Base-by-base conservation (phyloP, 1,140 invertebrate species). In the Eubasilissa regina region DNA sequence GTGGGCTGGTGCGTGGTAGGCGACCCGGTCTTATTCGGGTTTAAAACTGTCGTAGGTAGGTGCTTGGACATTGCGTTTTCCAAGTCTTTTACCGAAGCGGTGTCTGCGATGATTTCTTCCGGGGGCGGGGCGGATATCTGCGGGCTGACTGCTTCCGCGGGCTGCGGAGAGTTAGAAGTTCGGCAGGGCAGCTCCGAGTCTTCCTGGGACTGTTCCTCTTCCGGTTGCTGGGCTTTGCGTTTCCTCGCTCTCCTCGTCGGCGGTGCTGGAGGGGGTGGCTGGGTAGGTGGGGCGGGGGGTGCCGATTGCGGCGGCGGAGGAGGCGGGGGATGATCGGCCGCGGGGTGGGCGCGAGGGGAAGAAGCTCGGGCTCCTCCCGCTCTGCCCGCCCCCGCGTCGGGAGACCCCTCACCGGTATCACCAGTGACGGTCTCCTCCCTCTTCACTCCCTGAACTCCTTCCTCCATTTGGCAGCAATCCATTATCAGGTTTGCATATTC, bases 51-150 rank as follows among this genome's bases (percentile, higher is more conserved):
- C 7, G 92, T 90, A 0, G 97, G 97, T 53, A 98, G 88, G 89
- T 98, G 97, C 85, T 98, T 97, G 19, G 97, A 97, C 97, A 98
- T 99, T 12, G 96, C 97, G 84, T 97, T 96, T 87, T 99, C 97
- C 79, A 98, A 89, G 84, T 98, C 97, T 86, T 97, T 96, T 0
- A 97, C 96, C 0, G 95, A 94, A 3, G 94, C 92, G 0, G 89
- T 87, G 51, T 89, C 89, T 4, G 86, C 85, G 1, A 85, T 83
- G 64, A 84, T 84, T 79, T 89, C 89, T 11, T 88, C 86, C 58
- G 70, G 64, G 0, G 82, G 77, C 6, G 62, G 88, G 90, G 85
- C 75, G 89, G 60, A 78, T 83, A 60, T 83, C 83, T 72, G 84
- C 84, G 4, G 86, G 81, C 45, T 87, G 83, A 51, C 89, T 85